These are phyloP conservation scores for Shargacucullia verbasci DNA, from an alignment of 2,888 invertebrate genomes.

Conservation along the genomic window DNA sequence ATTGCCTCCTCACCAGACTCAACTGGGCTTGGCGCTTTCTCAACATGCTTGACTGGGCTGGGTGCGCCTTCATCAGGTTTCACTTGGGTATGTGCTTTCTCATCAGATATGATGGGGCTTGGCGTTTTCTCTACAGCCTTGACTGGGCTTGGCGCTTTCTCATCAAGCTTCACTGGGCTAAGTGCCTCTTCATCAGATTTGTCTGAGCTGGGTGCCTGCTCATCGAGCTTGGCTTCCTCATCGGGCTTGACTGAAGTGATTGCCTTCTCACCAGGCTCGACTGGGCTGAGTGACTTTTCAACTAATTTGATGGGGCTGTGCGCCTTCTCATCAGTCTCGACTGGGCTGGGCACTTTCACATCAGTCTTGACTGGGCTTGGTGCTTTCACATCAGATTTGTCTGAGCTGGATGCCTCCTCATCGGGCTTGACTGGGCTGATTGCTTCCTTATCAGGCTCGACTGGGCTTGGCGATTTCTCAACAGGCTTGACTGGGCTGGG, in stretches of 20 bases:
- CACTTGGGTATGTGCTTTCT: constrained; percentile 14
- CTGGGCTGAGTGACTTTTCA: constrained; percentile 17
- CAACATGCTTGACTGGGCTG: constrained; percentile 14
- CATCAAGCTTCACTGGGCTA: background rate
- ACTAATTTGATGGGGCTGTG: background rate
- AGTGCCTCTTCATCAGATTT: constrained; percentile 5
- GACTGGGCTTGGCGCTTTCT: constrained; percentile 14
- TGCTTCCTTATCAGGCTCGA: background rate
- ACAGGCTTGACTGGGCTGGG: background rate
- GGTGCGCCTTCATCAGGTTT: constrained; percentile 12
- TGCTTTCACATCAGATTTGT: background rate
- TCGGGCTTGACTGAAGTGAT: constrained; percentile 1
- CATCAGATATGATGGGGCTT: constrained; percentile 4
- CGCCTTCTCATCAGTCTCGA: constrained; percentile 1
- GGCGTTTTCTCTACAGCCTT: too few species aligned
- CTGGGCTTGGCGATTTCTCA: constrained; percentile 32
- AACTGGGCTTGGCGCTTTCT: constrained; percentile 7
- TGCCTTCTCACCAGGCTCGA: constrained; percentile 29
- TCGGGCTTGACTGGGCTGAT: constrained; percentile 1
- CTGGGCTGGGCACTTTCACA: constrained; percentile 3
- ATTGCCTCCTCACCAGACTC: constrained; percentile 5
- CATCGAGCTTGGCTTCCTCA: background rate
- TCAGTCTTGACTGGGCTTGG: constrained; percentile 1
- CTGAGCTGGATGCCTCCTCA: background rate
- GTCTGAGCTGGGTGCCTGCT: too few species aligned